Base-by-base conservation (phyloP, 2,113 vertebrate genomes). In the Zosterops japonicus region DNA sequence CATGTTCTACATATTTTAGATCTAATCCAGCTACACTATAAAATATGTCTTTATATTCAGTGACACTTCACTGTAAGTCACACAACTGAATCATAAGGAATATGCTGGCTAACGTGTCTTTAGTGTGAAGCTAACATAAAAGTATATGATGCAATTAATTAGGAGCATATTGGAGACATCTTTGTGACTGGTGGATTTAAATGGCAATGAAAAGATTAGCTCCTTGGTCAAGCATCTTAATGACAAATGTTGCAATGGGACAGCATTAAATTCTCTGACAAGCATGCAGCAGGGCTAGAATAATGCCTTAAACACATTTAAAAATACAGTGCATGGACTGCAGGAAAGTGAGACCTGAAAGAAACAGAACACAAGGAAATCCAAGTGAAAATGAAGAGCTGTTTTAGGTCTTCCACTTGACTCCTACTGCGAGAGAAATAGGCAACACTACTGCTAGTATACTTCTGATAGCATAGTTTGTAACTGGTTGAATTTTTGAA, bases 71-170 rank as follows among this genome's bases (percentile, higher is more conserved):
- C 36, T 68, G 6, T 47, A 81, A 90, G 39, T 89, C 69, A 69
- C 55, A 77, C 36, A 46, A 72, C 5, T 71, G 67, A 53, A 63
- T 89, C 53, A 53, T 71, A 79, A 74, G 41, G 14, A 94, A 86
- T 74, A 67, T 35, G 19, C 78, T 83, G 55, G 65, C 61, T 85
- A 77, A 53, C 67, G 19, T 36, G 63, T 13, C 55, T 91, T 83
- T 61, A 70, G 63, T 44, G 52, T 89, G 59, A 63, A 80, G 78
- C 44, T 71, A 83, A 88, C 70, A 76, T 96, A 92, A 94, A 96
- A 83, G 42, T 92, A 86, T 94, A 90, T 92, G 96, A 88, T 70
- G 68, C 90, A 95, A 93, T 90, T 88, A 94, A 93, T 95, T 84
- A 84, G 82, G 64, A 95, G 83, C 87, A 69, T 88, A 93, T 59